These are phyloP conservation scores for Mimumesa dahlbomi DNA, from an alignment of 2,888 invertebrate species.

Conservation along the genomic window DNA sequence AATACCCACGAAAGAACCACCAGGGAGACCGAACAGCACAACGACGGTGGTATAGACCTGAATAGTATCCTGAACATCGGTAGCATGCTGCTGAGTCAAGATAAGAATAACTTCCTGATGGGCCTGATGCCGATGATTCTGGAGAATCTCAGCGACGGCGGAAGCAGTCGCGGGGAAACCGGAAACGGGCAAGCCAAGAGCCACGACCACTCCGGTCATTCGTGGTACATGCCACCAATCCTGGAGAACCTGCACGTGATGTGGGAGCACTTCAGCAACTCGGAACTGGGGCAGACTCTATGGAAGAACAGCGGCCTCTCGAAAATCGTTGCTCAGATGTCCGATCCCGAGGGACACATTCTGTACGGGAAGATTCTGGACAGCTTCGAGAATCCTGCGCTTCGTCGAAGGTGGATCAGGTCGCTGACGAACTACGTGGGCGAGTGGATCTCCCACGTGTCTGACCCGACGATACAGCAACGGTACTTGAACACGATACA, in stretches of 20 bases:
- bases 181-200: slow-evolving; percentile 84
- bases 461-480: slow-evolving; percentile 89
- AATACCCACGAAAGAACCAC: slow-evolving; percentile 37
- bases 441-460: slow-evolving; percentile 87
- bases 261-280: slow-evolving; percentile 88
- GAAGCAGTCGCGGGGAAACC: slow-evolving; percentile 78
- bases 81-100: slow-evolving; percentile 75
- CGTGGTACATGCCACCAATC: slow-evolving; percentile 87
- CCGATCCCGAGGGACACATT: slow-evolving; percentile 86
- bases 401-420: slow-evolving; percentile 90
- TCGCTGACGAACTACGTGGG: slow-evolving; percentile 88
- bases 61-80: slow-evolving; percentile 72
- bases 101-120: slow-evolving; percentile 80
- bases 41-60: slow-evolving; percentile 65
- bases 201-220: slow-evolving; percentile 85
- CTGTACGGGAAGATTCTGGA: slow-evolving; percentile 88
- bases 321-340: slow-evolving; percentile 86
- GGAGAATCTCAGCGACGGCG: slow-evolving; percentile 82
- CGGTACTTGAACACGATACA: slow-evolving; percentile 87
- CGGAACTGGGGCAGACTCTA: slow-evolving; percentile 88
- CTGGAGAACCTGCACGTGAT: slow-evolving; percentile 86
- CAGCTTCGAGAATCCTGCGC: slow-evolving; percentile 90
- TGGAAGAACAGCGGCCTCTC: slow-evolving; percentile 89
- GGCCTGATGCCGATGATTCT: slow-evolving; percentile 86
- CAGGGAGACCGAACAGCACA: slow-evolving; percentile 23